These are phyloP conservation scores for Metellina segmentata DNA, from an alignment of 2,888 invertebrate genomes.

Conservation along the genomic window DNA sequence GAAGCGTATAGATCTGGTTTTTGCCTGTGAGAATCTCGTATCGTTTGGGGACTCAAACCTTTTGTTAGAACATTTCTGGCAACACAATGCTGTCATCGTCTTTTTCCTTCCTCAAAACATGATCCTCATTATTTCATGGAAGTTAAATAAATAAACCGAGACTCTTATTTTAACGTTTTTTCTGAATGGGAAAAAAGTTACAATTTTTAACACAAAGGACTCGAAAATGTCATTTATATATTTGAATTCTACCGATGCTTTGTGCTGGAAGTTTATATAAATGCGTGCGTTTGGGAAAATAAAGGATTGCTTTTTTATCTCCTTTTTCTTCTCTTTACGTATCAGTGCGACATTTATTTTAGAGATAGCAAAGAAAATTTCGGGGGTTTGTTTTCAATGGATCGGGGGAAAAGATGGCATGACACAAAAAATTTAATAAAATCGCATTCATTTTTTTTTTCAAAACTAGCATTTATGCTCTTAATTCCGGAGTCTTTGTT, in stretches of 20 bases:
- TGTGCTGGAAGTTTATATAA: slow-evolving; percentile 14
- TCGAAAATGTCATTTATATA: slow-evolving; percentile 72
- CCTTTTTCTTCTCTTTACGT: slow-evolving; percentile 8
- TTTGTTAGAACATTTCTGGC: slow-evolving; percentile 60
- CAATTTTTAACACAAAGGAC: slow-evolving; percentile 63
- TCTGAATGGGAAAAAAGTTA: slow-evolving; percentile 45
- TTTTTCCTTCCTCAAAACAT: slow-evolving; percentile 68
- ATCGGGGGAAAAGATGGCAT: slow-evolving; percentile 39
- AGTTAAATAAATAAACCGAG: slow-evolving; percentile 69
- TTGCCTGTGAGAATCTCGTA: slow-evolving; percentile 26
- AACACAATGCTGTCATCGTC: slow-evolving; percentile 62
- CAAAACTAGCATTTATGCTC: slow-evolving; percentile 12
- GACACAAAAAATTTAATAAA: slow-evolving; percentile 48
- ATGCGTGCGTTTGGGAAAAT: background rate
- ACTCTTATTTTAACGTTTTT: slow-evolving; percentile 9
- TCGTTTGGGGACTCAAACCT: slow-evolving; percentile 33
- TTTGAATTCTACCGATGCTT: slow-evolving; percentile 38
- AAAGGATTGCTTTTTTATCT: slow-evolving; percentile 6
- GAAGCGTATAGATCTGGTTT: slow-evolving; percentile 31
- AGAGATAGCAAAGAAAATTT: slow-evolving; percentile 67
- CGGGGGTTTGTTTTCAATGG: slow-evolving; percentile 63
- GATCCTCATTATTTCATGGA: slow-evolving; percentile 67
- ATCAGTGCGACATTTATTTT: slow-evolving; percentile 65
- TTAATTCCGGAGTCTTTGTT: slow-evolving; percentile 61
- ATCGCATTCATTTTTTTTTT: slow-evolving; percentile 5